These are phyloP conservation scores for Anoplopoma fimbria DNA, from an alignment of 2,113 vertebrate genomes.

Conservation along the genomic window DNA sequence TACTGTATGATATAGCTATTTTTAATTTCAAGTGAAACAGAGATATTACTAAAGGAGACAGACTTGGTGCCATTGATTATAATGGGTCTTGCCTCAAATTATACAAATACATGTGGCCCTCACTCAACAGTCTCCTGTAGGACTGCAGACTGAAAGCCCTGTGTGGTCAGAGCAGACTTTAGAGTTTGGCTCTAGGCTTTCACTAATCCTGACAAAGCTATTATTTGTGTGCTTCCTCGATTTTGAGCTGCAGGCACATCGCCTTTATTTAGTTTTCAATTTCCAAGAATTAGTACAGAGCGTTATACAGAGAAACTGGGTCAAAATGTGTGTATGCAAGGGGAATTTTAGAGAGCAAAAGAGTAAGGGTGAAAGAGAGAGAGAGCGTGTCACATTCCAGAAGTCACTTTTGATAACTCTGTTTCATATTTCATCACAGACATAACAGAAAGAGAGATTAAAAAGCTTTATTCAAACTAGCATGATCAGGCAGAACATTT, in stretches of 20 bases:
- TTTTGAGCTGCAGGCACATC: slow-evolving; percentile 61
- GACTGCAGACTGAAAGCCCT: slow-evolving; percentile 37
- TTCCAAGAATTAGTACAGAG: slow-evolving; percentile 74
- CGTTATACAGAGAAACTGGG: slow-evolving; percentile 68
- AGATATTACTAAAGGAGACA: not conserved
- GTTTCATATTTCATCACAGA: slow-evolving; percentile 56
- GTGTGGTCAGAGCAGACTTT: slow-evolving; percentile 59
- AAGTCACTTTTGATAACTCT: slow-evolving; percentile 53
- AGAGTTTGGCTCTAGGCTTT: slow-evolving; percentile 54
- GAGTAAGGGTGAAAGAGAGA: slow-evolving; percentile 1
- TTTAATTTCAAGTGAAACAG: not conserved
- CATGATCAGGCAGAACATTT: slow-evolving; percentile 81
- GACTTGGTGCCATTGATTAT: not conserved
- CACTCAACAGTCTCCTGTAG: slow-evolving; percentile 27
- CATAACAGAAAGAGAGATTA: slow-evolving; percentile 62
- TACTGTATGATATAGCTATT: not conserved
- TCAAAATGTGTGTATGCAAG: slow-evolving; percentile 65
- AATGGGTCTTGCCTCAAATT: not conserved
- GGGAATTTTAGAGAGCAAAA: slow-evolving; percentile 29
- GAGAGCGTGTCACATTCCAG: slow-evolving; percentile 43
- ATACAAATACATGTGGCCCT: slow-evolving; percentile 7
- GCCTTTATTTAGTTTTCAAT: slow-evolving; percentile 72
- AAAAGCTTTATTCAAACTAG: slow-evolving; percentile 84
- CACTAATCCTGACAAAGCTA: slow-evolving; percentile 69
- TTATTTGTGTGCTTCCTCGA: slow-evolving; percentile 65